Evolutionary conservation across 2,113 vertebrate genomes (phyloP).

Genomic region (Clarias magur): DNA sequence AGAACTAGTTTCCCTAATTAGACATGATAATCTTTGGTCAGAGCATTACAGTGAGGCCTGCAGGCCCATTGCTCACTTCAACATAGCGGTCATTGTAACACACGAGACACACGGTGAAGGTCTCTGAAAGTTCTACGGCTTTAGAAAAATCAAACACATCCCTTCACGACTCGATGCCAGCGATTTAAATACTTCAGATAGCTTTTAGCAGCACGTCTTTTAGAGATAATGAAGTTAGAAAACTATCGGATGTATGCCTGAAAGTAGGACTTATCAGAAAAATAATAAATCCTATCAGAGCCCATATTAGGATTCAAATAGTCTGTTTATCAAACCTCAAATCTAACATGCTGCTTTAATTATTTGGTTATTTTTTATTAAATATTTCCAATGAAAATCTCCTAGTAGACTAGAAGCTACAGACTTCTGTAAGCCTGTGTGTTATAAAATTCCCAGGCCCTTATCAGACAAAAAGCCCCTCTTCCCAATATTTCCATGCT

Average conservation of each 20-base stretch:
- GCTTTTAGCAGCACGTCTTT: not conserved
- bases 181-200: not conserved
- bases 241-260: not conserved
- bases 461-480: constrained; percentile 10
- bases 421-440: not conserved
- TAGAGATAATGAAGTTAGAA: not conserved
- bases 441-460: constrained; percentile 4
- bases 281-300: not conserved
- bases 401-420: not conserved
- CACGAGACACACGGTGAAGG: not conserved
- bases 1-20: constrained; percentile 61
- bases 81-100: not conserved
- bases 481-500: constrained; percentile 17
- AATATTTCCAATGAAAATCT: not conserved
- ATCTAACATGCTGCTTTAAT: not conserved
- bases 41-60: constrained; percentile 53
- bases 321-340: not conserved
- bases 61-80: not conserved
- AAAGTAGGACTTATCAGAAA: not conserved
- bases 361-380: not conserved
- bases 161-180: not conserved
- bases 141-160: not conserved
- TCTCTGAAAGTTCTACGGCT: not conserved
- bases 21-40: constrained; percentile 61
- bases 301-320: not conserved